These are phyloP conservation scores for Sula dactylatra DNA, from an alignment of 2,113 vertebrate species.

Conservation along the genomic window DNA sequence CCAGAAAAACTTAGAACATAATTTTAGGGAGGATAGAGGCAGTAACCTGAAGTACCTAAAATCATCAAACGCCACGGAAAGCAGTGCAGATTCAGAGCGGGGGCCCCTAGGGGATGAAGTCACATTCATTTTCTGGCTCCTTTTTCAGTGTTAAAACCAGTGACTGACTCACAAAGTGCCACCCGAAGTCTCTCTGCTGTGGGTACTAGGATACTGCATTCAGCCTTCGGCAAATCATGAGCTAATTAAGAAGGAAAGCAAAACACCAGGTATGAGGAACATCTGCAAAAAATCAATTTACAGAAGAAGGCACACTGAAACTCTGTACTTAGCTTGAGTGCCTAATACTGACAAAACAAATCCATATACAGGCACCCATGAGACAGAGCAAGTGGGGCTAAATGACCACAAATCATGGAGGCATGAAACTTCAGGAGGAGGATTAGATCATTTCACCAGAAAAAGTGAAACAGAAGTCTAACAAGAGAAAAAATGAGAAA, in stretches of 20 bases:
- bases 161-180: neutral
- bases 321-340: neutral
- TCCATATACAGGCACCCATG: neutral
- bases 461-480: neutral
- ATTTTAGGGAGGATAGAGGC: neutral
- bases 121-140: neutral
- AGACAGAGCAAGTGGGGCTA: neutral
- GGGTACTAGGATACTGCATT: neutral
- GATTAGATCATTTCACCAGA: neutral
- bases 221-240: neutral
- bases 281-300: neutral
- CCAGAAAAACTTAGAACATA: neutral
- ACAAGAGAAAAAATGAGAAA: neutral
- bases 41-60: neutral
- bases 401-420: neutral
- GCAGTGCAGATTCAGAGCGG: neutral
- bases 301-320: neutral
- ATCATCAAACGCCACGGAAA: neutral
- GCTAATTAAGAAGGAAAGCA: neutral
- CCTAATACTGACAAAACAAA: neutral
- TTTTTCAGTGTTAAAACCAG: neutral
- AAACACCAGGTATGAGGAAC: neutral
- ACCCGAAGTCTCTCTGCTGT: neutral
- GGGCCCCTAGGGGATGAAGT: neutral
- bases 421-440: neutral